Percentiles rank a stretch among this genome's conserved stretches.
These are phyloP conservation scores for Scolanthus callimorphus DNA, from an alignment of 92 coral and sea anemone genomes.

Conservation along the genomic window DNA sequence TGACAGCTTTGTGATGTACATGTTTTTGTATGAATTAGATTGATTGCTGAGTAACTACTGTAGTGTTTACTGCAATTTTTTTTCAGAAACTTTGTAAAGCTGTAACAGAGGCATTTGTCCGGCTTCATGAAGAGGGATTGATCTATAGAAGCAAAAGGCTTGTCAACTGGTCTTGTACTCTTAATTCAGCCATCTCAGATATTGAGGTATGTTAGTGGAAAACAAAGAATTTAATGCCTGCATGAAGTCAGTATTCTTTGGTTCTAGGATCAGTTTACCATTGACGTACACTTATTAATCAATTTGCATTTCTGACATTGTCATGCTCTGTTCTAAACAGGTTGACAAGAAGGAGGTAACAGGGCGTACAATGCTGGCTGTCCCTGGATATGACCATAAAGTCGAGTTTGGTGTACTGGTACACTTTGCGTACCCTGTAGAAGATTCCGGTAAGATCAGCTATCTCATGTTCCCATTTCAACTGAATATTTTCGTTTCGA, in stretches of 20 bases:
- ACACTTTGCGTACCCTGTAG: constrained; percentile 95
- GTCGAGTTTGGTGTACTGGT: constrained; percentile 97
- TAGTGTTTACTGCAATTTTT: no score
- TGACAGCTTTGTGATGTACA: no score
- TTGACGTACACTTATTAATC: no score
- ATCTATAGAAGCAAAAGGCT: constrained; percentile 92
- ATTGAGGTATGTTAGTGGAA: constrained; percentile 72
- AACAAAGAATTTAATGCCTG: no score
- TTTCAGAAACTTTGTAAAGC: constrained; percentile 88
- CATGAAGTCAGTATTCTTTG: no score
- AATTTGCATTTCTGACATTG: no score
- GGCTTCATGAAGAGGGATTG: constrained; percentile 91
- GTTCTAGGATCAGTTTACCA: no score
- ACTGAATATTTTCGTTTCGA: no score
- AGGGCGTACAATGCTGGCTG: constrained; percentile 89
- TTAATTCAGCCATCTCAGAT: constrained; percentile 98
- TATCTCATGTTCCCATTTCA: no score
- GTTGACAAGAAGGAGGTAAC: constrained; percentile 96
- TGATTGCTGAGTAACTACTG: no score
- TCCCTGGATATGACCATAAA: constrained; percentile 94
- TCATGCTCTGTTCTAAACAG: constrained; percentile 14
- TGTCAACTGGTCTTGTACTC: constrained; percentile 98
- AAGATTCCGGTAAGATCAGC: no score
- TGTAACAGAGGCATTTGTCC: constrained; percentile 89
- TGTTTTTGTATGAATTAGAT: no score